A percentile compares a stretch with the other conserved stretches of the same genome.
phyloP scores from a whole-genome alignment of 1,140 invertebrate species.

The Archivesica marissinica region DNA sequence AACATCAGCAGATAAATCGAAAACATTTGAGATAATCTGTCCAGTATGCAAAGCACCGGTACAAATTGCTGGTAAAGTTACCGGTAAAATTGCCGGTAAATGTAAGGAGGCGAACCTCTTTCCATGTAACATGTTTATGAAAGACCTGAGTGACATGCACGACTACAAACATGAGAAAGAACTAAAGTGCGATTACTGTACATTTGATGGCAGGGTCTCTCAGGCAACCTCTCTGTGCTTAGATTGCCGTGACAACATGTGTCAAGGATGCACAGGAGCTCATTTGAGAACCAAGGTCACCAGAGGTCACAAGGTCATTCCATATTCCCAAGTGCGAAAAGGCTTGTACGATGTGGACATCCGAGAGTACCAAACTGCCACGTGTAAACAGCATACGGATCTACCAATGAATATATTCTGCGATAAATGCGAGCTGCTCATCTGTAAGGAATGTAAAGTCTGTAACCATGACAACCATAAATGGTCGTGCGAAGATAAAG shows the following conservation, averaged over 20 bases:
- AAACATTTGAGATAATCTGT: conserved; percentile 44
- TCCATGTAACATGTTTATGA: conserved; percentile 69
- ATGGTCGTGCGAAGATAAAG: conserved; percentile 62
- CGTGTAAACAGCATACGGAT: conserved; percentile 68
- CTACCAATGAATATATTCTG: conserved; percentile 70
- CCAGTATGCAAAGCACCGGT: conserved; percentile 68
- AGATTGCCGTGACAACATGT: conserved; percentile 80
- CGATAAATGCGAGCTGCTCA: conserved; percentile 70
- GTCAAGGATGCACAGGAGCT: conserved; percentile 73
- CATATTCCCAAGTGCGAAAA: conserved; percentile 73
- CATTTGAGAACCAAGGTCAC: conserved; percentile 80
- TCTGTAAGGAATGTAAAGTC: conserved; percentile 75
- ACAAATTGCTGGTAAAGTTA: conserved; percentile 27
- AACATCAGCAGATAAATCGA: background rate
- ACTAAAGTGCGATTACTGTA: conserved; percentile 79
- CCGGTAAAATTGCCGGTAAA: conserved; percentile 35
- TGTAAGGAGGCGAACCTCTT: conserved; percentile 30
- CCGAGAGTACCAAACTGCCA: conserved; percentile 67
- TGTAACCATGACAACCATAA: conserved; percentile 73
- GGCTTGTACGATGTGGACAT: conserved; percentile 80
- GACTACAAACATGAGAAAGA: conserved; percentile 69
- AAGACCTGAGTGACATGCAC: conserved; percentile 69
- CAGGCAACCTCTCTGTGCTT: conserved; percentile 73
- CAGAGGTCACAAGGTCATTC: conserved; percentile 74
- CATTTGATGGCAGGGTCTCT: conserved; percentile 68